Evolutionary conservation across 2,888 invertebrate genomes (phyloP), one percentile per base, ranked within the genome.

Genomic region (Cerastis rubricosa): DNA sequence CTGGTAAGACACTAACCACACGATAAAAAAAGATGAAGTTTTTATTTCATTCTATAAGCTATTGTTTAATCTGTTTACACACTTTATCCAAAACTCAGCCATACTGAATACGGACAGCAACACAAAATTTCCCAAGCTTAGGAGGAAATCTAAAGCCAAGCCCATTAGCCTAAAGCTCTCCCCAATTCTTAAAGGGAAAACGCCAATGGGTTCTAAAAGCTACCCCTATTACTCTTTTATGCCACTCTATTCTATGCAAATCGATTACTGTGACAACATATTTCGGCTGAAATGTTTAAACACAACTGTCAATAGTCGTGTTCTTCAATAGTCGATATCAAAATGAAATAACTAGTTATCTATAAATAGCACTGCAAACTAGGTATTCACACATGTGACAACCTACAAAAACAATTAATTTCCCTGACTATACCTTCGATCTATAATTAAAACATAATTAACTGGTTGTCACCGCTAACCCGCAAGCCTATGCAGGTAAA

Each of bases 401-500:
- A 51, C 19, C 64, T 43, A 8, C n/a, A 14, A 43, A 59, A 25
- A 65, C 64, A 49, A 35, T 81, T 35, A 49, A 43, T 82, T 59
- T 25, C 22, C 43, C 35, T 65, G 35, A 65, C 25, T 29, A n/a
- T 64, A 68, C 67, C 80, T 65, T 83, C 70, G 64, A 57, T 61
- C 69, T 61, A 47, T 64, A 81, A 85, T 85, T 75, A 64, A 76
- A 59, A 68, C 63, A n/a, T 71, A 69, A 69, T 85, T 51, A 70
- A 81, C 49, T 47, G 35, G 65, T 59, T 14, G 63, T 81, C 85
- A 74, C 19, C 45, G 29, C 14, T 57, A 61, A 73, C 49, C 63
- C 43, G 43, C 83, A 78, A 83, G 73, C 59, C 59, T 71, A 78
- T 78, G 17, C 64, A 65, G 17, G 51, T 71, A 84, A 84, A 80